Conservation (phyloP, 2,113 vertebrate genomes). For the Stomatorhinus ivindoensis region DNA sequence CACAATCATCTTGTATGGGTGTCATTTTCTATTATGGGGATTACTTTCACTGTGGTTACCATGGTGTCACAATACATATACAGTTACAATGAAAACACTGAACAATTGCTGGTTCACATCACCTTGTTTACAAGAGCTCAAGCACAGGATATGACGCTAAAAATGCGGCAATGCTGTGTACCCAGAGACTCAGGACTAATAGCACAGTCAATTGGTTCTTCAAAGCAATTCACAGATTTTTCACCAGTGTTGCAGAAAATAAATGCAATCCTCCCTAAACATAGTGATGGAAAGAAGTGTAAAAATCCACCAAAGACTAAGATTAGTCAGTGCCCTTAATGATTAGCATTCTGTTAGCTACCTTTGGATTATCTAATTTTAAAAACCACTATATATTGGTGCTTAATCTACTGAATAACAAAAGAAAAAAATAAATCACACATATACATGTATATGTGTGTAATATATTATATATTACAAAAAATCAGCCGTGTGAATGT, state of each 20-base stretch:
- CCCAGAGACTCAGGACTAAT: neutral
- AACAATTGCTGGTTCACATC: neutral
- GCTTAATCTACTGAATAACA: neutral
- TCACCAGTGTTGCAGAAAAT: neutral
- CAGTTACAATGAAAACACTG: neutral
- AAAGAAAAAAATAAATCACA: no score
- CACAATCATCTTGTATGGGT: neutral
- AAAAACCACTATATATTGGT: neutral
- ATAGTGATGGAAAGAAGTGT: neutral
- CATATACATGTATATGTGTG: no score
- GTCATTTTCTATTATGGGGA: neutral
- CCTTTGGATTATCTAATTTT: neutral
- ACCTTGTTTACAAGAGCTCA: neutral
- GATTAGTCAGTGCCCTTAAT: neutral
- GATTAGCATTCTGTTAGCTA: neutral
- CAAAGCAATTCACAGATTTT: neutral
- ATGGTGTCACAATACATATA: neutral
- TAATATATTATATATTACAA: no score
- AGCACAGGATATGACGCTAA: neutral
- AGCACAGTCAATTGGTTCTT: neutral
- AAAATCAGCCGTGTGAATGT: no score
- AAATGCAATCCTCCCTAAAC: neutral
- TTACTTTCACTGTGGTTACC: neutral
- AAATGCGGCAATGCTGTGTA: neutral
- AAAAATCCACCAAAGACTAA: neutral